Conservation (phyloP, 2,113 vertebrate species). For the Nothoprocta perdicaria region DNA sequence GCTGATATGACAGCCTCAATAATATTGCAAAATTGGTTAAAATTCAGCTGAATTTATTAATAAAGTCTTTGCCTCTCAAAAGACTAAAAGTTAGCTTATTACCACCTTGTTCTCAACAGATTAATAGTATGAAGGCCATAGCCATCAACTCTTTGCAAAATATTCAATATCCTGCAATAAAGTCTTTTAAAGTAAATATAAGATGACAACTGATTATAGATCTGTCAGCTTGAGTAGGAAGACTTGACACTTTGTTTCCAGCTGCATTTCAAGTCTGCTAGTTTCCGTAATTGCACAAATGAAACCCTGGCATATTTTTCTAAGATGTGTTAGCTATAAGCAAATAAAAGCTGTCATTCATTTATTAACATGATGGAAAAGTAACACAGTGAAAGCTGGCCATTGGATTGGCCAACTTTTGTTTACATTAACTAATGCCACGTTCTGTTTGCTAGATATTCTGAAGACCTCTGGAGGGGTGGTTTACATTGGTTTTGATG, state of each 20-base stretch:
- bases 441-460: background rate
- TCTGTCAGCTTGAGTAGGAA: conserved; percentile 55
- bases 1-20: background rate
- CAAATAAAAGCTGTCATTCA: conserved; percentile 49
- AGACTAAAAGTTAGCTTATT: conserved; percentile 8
- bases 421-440: background rate
- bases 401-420: background rate
- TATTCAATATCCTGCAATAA: conserved; percentile 40
- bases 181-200: conserved; percentile 46
- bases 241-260: conserved; percentile 47
- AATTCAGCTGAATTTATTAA: background rate
- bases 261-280: conserved; percentile 34
- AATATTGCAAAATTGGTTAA: background rate
- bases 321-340: background rate
- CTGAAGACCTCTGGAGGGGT: background rate
- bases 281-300: conserved; percentile 64
- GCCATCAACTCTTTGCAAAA: conserved; percentile 35
- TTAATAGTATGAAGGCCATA: conserved; percentile 23
- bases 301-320: conserved; percentile 47
- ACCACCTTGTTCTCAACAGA: conserved; percentile 16
- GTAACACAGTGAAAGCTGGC: background rate
- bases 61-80: conserved; percentile 8
- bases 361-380: conserved; percentile 2
- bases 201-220: conserved; percentile 66
- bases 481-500: background rate